These are phyloP conservation scores for Nomada ferruginata DNA, from an alignment of 2,888 invertebrate genomes.

Conservation along the genomic window DNA sequence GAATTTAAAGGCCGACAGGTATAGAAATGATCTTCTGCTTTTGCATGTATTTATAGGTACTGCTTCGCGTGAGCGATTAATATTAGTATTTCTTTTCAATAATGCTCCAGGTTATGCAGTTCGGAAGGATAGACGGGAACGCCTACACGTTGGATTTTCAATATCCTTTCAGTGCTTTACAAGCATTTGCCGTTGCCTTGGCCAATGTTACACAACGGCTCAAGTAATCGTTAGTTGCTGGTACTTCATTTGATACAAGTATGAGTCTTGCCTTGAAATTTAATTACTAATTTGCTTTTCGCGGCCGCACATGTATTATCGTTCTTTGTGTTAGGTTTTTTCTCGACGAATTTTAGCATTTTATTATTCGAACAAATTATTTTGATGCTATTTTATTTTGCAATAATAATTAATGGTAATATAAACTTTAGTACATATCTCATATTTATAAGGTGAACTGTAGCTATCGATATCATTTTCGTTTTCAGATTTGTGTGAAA, in stretches of 20 bases:
- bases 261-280: constrained; percentile 57
- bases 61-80: background rate
- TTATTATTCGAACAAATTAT: too few species aligned
- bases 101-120: constrained; percentile 97
- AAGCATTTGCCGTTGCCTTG: constrained; percentile 99
- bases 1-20: constrained; percentile 98
- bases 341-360: too few species aligned
- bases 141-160: constrained; percentile 99
- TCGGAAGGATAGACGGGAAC: constrained; percentile 98
- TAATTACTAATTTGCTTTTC: background rate
- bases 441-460: background rate
- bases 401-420: background rate
- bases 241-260: constrained; percentile 74
- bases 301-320: background rate
- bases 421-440: background rate
- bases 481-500: constrained; percentile 73
- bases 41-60: too few species aligned
- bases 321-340: too few species aligned
- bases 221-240: constrained; percentile 87
- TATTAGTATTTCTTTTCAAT: background rate
- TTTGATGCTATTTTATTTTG: too few species aligned
- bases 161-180: constrained; percentile 98
- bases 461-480: background rate
- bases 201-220: constrained; percentile 98
- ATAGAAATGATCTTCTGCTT: constrained; percentile 39